Evolutionary conservation across 1,140 invertebrate genomes (phyloP), one percentile per base, ranked within the genome.

Genomic region (Papilio helenus): DNA sequence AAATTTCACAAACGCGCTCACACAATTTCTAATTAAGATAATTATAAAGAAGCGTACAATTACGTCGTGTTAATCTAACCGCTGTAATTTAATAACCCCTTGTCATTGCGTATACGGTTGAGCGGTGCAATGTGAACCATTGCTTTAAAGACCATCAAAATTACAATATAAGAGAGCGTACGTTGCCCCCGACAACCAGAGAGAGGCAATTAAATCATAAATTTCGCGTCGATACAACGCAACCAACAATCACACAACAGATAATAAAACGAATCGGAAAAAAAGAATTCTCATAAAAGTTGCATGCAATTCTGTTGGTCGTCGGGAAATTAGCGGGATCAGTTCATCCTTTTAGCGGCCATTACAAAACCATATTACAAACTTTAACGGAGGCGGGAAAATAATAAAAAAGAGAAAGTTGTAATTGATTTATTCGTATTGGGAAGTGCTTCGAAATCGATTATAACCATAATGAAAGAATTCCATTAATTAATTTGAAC

Each of bases 161-260:
- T 80, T 80, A 76, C 77, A 79, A 81, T 68, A 74, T 65, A 34
- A 81, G 49, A 78, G 65, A n/a, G 51, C 39, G 71, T 72, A n/a
- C 85, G 85, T 85, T 86, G 89, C 83, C 83, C 90, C 81, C 86
- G 61, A 82, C 79, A 84, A 88, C 83, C 81, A 82, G 84, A 89
- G 88, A 85, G 82, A 49, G 82, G 87, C 92, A 92, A 93, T 93
- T 93, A 93, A 92, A 92, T 91, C 89, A 92, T 93, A 93, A 92
- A 93, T 92, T 90, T 88, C 87, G 82, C 87, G 87, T 88, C 87
- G 91, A 88, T 89, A 77, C 88, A 83, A 86, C 87, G 86, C 86
- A 92, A 92, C 92, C 90, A 87, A 93, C 92, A 92, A 93, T 93
- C 92, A 93, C 87, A 92, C 89, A 85, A 87, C 88, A 92, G 89